phyloP scores from a whole-genome alignment of 1,140 invertebrate genomes.

The Sinella curviseta region DNA sequence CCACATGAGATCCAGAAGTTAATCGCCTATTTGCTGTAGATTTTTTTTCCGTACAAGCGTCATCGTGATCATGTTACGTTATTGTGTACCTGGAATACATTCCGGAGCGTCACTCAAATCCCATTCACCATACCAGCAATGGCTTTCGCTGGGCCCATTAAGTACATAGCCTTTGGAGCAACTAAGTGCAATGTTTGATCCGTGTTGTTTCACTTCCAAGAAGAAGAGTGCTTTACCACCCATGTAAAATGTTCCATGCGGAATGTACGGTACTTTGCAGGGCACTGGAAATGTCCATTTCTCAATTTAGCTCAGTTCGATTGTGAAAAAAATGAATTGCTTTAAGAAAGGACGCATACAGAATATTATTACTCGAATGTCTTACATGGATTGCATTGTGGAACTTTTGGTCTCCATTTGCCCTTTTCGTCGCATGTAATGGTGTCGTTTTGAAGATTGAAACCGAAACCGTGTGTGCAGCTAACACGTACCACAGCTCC shows the following conservation, averaged over 20 bases:
- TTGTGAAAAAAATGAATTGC: too few relatives aligned
- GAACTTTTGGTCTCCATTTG: slow-evolving; percentile 76
- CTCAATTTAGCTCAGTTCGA: too few relatives aligned
- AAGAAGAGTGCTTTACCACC: slow-evolving; percentile 57
- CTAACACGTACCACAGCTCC: slow-evolving; percentile 71
- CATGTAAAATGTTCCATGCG: slow-evolving; percentile 64
- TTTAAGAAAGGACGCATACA: too few relatives aligned
- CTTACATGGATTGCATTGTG: slow-evolving; percentile 70
- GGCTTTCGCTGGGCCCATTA: slow-evolving; percentile 66
- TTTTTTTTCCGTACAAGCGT: too few relatives aligned
- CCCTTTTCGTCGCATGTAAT: slow-evolving; percentile 72
- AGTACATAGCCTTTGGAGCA: slow-evolving; percentile 68
- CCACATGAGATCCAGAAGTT: slow-evolving; percentile 26
- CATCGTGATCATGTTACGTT: too few relatives aligned
- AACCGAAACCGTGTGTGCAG: slow-evolving; percentile 71
- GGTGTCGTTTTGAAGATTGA: slow-evolving; percentile 74
- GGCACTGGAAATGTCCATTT: slow-evolving; percentile 58
- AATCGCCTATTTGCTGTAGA: too few relatives aligned
- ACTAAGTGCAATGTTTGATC: slow-evolving; percentile 65
- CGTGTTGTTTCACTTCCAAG: slow-evolving; percentile 63
- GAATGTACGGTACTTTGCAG: slow-evolving; percentile 65
- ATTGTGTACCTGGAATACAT: slow-evolving; percentile 70
- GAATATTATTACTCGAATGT: neutral
- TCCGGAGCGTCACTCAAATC: slow-evolving; percentile 67
- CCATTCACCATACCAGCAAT: slow-evolving; percentile 78